These are phyloP conservation scores for Semotilus atromaculatus DNA, from an alignment of 2,797 vertebrate species.

Conservation along the genomic window DNA sequence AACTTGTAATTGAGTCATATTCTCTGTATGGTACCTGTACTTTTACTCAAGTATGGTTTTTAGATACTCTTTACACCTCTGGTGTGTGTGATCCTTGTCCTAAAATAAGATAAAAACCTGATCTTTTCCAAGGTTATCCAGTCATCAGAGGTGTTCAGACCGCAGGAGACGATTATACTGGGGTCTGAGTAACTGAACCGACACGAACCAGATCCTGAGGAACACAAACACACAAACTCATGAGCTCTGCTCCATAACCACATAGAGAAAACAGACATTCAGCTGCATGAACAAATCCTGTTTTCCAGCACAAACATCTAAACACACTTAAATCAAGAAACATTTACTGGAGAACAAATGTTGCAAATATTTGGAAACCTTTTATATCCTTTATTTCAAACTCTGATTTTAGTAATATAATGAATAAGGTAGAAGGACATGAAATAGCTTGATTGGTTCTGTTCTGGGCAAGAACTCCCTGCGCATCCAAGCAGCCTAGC, in stretches of 20 bases:
- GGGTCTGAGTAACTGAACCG: slow-evolving; percentile 97
- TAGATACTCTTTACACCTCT: no score
- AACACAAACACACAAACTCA: slow-evolving; percentile 22
- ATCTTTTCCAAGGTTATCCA: slow-evolving; percentile 95
- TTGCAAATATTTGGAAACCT: no score
- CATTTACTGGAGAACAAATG: not conserved
- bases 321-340: not conserved
- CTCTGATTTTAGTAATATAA: no score
- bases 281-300: not conserved
- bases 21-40: no score
- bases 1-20: no score
- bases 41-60: no score
- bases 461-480: no score
- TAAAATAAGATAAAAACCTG: slow-evolving; percentile 79
- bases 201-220: slow-evolving; percentile 93
- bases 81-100: not conserved
- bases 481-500: no score
- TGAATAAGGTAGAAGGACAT: no score
- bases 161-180: slow-evolving; percentile 89
- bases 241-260: not conserved
- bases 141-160: slow-evolving; percentile 85
- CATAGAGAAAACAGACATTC: slow-evolving; percentile 41
- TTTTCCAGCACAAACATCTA: not conserved
- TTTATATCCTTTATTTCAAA: no score
- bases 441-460: no score